Evolutionary conservation across 2,888 invertebrate species (phyloP).

Genomic region (Drosophila cognata): DNA sequence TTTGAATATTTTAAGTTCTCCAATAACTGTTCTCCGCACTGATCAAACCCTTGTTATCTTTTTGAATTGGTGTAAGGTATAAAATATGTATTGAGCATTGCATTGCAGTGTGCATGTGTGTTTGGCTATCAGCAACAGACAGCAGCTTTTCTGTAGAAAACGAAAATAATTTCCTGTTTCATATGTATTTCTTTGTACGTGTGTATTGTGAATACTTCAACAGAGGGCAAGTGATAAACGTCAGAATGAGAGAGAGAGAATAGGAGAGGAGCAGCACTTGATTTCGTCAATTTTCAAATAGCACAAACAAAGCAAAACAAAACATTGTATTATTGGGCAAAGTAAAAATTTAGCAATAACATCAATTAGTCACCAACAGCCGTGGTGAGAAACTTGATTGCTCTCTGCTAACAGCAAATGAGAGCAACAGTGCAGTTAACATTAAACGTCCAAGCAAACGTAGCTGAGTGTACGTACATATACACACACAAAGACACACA

Average conservation of each 20-base stretch:
- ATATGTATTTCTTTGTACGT: background rate
- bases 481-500: background rate
- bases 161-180: constrained; percentile 71
- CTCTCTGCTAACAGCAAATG: constrained; percentile 41
- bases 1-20: background rate
- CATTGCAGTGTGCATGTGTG: background rate
- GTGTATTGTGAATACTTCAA: constrained; percentile 2
- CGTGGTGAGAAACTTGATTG: constrained; percentile 41
- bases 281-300: constrained; percentile 40
- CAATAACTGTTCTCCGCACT: background rate
- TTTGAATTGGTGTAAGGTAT: background rate
- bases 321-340: constrained; percentile 39
- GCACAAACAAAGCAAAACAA: constrained; percentile 32
- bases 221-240: constrained; percentile 9
- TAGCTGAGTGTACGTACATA: constrained; percentile 7
- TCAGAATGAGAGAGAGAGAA: constrained; percentile 2
- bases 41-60: background rate
- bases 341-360: constrained; percentile 46
- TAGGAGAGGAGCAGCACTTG: constrained; percentile 13
- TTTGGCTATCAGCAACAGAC: constrained; percentile 29
- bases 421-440: constrained; percentile 31
- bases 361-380: constrained; percentile 51
- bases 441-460: constrained; percentile 3
- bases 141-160: constrained; percentile 55
- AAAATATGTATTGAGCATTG: constrained; percentile 8